Evolutionary conservation across 2,113 vertebrate species (phyloP).

Genomic region (Otis tarda): DNA sequence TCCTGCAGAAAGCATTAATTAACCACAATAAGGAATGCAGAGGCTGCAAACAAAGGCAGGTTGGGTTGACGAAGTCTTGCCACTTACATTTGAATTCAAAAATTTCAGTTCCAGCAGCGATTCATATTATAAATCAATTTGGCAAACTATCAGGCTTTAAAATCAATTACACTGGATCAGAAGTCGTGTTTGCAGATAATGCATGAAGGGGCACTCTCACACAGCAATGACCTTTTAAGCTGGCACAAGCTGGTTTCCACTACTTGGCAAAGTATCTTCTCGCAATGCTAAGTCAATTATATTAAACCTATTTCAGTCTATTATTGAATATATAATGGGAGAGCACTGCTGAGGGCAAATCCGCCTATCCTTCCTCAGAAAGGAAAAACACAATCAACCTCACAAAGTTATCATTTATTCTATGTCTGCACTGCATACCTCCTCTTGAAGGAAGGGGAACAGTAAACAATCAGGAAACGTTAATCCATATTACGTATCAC

Average conservation of each 20-base stretch:
- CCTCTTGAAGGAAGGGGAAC: neutral
- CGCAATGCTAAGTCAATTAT: constrained; percentile 41
- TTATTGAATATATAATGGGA: constrained; percentile 14
- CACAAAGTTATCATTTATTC: neutral
- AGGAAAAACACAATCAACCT: neutral
- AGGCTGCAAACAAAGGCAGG: neutral
- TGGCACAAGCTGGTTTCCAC: constrained; percentile 45
- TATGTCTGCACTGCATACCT: neutral
- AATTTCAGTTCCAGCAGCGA: constrained; percentile 43
- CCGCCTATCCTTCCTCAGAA: neutral
- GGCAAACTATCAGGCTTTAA: constrained; percentile 60
- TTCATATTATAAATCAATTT: constrained; percentile 66
- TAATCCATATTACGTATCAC: neutral
- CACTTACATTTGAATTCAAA: constrained; percentile 19
- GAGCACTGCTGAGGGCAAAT: constrained; percentile 2
- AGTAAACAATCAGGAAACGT: neutral
- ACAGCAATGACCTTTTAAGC: constrained; percentile 59
- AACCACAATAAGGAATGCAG: neutral
- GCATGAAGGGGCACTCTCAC: neutral
- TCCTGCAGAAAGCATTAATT: neutral
- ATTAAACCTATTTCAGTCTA: constrained; percentile 37
- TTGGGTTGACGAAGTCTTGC: neutral
- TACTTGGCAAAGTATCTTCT: constrained; percentile 32
- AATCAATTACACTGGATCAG: constrained; percentile 70
- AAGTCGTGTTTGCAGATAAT: constrained; percentile 45